Conservation (phyloP, 1,140 invertebrate genomes). For the Pygmarrhopalites habei region DNA sequence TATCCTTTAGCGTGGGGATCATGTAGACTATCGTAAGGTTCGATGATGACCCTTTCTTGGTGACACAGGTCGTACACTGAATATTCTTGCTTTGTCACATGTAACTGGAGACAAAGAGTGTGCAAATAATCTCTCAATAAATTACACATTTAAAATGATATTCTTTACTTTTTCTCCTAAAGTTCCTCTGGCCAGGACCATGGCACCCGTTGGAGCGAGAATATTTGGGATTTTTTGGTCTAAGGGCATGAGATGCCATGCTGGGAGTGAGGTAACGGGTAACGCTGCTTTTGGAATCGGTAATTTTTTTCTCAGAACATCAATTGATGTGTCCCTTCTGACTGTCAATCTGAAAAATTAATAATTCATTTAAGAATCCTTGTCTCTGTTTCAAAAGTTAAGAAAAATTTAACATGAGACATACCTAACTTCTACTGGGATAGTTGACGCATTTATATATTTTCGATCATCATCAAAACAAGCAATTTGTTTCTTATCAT, state of each 20-base stretch:
- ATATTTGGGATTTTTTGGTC: constrained; percentile 45
- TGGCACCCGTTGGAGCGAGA: constrained; percentile 39
- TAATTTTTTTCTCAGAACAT: constrained; percentile 37
- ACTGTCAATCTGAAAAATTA: too few species aligned
- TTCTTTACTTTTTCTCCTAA: constrained; percentile 26
- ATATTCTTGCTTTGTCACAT: neutral
- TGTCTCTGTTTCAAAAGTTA: too few species aligned
- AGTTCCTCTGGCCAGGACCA: constrained; percentile 43
- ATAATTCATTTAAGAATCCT: too few species aligned
- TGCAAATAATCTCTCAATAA: neutral
- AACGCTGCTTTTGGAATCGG: constrained; percentile 41
- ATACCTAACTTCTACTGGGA: neutral
- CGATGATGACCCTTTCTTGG: constrained; percentile 10
- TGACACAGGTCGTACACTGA: neutral
- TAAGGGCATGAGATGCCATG: constrained; percentile 44
- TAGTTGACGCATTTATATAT: neutral
- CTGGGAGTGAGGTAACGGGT: constrained; percentile 43
- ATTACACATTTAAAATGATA: too few species aligned
- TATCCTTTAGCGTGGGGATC: constrained; percentile 43
- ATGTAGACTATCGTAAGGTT: constrained; percentile 44
- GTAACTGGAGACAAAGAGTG: neutral
- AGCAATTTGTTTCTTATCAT: neutral
- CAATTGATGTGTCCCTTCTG: constrained; percentile 14
- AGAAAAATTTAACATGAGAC: too few species aligned
- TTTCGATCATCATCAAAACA: neutral